phyloP scores from a whole-genome alignment of 2,797 vertebrate species.

The Psittacula echo region DNA sequence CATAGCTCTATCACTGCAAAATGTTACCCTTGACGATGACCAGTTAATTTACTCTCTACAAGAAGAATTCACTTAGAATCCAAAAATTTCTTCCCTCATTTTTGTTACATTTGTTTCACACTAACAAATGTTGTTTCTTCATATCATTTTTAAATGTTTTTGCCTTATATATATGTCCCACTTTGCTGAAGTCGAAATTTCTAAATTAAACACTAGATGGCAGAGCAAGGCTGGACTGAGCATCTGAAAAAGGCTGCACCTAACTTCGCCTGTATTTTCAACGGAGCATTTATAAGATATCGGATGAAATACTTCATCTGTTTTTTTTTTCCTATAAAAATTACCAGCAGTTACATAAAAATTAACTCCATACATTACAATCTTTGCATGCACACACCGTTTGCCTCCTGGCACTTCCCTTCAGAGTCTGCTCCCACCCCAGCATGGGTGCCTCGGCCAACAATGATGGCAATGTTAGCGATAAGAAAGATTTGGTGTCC shows the following conservation, averaged over 20 bases:
- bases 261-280: fast-evolving
- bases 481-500: fast-evolving
- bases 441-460: not conserved
- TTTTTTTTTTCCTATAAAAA: not conserved
- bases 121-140: not conserved
- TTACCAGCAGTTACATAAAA: not conserved
- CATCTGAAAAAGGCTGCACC: not conserved
- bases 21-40: fast-evolving
- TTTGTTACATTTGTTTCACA: not conserved
- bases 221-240: constrained; percentile 54
- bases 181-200: not conserved
- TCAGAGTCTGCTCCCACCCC: not conserved
- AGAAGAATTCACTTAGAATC: not conserved
- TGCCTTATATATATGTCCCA: fast-evolving
- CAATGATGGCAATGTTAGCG: fast-evolving
- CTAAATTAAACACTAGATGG: constrained; percentile 70
- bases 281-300: not conserved
- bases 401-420: fast-evolving
- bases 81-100: not conserved
- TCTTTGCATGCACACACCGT: no score
- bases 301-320: not conserved
- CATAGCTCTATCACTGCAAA: not conserved
- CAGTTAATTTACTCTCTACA: not conserved
- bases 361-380: fast-evolving
- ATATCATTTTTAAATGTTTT: not conserved